phyloP scores from a whole-genome alignment of 2,113 vertebrate species.

The Sturnus vulgaris region DNA sequence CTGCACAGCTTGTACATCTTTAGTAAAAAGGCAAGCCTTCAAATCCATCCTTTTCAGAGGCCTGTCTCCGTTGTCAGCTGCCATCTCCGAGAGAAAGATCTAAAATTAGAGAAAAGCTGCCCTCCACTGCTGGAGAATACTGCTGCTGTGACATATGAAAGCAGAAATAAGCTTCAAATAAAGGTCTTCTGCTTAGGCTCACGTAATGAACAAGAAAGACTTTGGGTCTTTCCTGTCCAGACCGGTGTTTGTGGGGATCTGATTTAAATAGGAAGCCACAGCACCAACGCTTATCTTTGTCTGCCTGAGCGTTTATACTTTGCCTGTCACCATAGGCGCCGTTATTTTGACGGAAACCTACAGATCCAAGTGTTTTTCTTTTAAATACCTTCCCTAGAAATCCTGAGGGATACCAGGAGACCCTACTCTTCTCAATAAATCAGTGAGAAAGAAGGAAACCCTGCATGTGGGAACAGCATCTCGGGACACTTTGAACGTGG shows the following conservation, averaged over 20 bases:
- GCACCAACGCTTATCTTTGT: constrained; percentile 3
- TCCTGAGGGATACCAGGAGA: background rate
- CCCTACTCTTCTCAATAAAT: background rate
- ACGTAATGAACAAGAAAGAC: constrained; percentile 12
- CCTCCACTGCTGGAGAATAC: constrained; percentile 57
- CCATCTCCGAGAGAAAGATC: constrained; percentile 58
- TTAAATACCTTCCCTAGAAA: background rate
- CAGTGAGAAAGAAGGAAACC: background rate
- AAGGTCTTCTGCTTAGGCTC: constrained; percentile 27
- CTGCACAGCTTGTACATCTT: constrained; percentile 35
- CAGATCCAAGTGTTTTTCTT: background rate
- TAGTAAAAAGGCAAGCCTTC: constrained; percentile 61
- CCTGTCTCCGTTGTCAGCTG: constrained; percentile 58
- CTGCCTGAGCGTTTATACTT: constrained; percentile 21
- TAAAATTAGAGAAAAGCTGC: constrained; percentile 64
- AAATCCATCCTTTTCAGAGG: constrained; percentile 65
- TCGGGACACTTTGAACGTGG: fast-evolving
- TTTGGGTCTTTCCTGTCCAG: constrained; percentile 15
- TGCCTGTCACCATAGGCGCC: background rate
- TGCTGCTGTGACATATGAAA: constrained; percentile 58
- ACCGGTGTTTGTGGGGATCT: fast-evolving
- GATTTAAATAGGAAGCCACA: constrained; percentile 7
- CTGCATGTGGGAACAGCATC: background rate
- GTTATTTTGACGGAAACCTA: constrained; percentile 26
- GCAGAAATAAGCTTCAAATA: constrained; percentile 41